These are phyloP conservation scores for Xiphydria camelus DNA, from an alignment of 2,888 invertebrate genomes.

Conservation along the genomic window DNA sequence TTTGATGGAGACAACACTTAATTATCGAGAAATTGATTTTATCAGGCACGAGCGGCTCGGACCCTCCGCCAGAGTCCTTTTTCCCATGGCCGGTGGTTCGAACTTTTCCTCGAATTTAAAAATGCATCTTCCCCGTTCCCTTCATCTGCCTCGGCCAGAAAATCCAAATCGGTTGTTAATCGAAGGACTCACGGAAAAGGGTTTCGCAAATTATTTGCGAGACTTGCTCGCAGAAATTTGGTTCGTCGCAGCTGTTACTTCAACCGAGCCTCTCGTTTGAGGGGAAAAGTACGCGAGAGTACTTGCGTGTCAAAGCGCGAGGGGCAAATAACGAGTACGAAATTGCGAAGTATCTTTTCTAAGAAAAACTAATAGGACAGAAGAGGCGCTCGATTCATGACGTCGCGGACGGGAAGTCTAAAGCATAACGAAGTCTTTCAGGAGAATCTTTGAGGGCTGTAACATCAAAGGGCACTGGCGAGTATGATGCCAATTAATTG, in stretches of 20 bases:
- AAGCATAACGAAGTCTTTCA: too few relatives aligned
- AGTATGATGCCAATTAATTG: slow-evolving; percentile 36
- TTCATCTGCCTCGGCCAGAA: too few relatives aligned
- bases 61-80: slow-evolving; percentile 24
- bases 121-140: too few relatives aligned
- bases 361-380: not conserved
- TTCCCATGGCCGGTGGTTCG: too few relatives aligned
- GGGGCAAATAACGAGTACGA: not conserved
- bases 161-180: too few relatives aligned
- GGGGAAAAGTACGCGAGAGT: not conserved
- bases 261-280: too few relatives aligned
- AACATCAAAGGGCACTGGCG: slow-evolving; percentile 31
- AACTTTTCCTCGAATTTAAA: too few relatives aligned
- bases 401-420: too few relatives aligned
- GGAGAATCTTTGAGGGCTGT: slow-evolving; percentile 33
- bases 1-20: slow-evolving; percentile 34
- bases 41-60: slow-evolving; percentile 37
- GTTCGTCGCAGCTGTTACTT: not conserved
- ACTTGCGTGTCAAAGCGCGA: not conserved
- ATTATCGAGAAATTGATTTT: slow-evolving; percentile 57
- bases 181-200: too few relatives aligned
- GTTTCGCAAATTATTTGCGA: too few relatives aligned
- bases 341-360: too few relatives aligned
- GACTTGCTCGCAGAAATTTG: not conserved
- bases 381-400: too few relatives aligned